A percentile compares a stretch with the other conserved stretches of the same genome.
Conservation (phyloP, 2,888 invertebrate species). For the Scrobipalpa costella region DNA sequence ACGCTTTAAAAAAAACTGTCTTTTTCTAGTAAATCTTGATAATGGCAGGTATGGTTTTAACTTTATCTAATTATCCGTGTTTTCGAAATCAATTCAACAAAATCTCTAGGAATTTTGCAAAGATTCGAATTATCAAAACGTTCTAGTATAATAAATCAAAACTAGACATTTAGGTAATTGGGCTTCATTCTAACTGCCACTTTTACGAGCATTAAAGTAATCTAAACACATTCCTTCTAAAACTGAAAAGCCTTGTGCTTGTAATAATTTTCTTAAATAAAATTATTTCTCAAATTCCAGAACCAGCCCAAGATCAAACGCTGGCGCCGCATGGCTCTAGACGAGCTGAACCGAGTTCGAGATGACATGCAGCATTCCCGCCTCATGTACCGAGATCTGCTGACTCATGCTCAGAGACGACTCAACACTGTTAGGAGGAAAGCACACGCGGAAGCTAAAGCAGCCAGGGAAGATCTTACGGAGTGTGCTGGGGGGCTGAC, state of each 20-base stretch:
- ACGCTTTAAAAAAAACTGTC: too few relatives aligned
- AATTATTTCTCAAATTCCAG: slow-evolving; percentile 45
- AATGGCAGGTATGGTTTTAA: too few relatives aligned
- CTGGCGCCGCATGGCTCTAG: slow-evolving; percentile 62
- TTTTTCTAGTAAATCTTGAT: too few relatives aligned
- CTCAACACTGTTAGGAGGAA: slow-evolving; percentile 56
- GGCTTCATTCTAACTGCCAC: too few relatives aligned
- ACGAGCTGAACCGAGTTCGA: slow-evolving; percentile 62
- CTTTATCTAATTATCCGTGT: too few relatives aligned
- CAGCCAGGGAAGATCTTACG: slow-evolving; percentile 45
- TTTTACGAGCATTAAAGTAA: too few relatives aligned
- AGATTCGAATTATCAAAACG: too few relatives aligned
- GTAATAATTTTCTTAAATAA: too few relatives aligned
- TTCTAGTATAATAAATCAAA: too few relatives aligned
- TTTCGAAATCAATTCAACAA: too few relatives aligned
- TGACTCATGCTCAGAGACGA: slow-evolving; percentile 57
- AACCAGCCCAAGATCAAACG: slow-evolving; percentile 54
- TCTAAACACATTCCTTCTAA: background rate
- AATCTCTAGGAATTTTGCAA: too few relatives aligned
- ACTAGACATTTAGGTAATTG: too few relatives aligned
- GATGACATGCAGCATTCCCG: slow-evolving; percentile 65
- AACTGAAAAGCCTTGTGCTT: background rate
- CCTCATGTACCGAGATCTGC: slow-evolving; percentile 59
- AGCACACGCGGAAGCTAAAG: slow-evolving; percentile 39
- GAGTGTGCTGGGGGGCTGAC: slow-evolving; percentile 40